These are phyloP conservation scores for Sarcoramphus papa DNA, from an alignment of 2,797 vertebrate species.

Conservation along the genomic window DNA sequence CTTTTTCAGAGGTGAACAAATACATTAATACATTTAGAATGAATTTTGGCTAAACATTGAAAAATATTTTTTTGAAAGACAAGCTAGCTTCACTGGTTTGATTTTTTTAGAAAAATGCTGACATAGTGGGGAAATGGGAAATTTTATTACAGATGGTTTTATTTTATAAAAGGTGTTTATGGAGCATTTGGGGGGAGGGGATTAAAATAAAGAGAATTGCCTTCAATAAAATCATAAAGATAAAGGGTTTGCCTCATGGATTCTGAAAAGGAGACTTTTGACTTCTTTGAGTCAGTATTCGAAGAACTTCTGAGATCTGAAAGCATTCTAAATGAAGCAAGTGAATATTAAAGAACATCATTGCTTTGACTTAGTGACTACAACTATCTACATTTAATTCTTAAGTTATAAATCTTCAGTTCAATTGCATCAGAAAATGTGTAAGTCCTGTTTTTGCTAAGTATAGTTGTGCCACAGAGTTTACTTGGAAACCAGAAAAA, in stretches of 20 bases:
- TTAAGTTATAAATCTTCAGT: background rate
- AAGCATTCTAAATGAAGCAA: background rate
- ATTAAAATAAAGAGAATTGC: background rate
- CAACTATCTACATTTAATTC: background rate
- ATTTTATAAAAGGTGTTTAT: background rate
- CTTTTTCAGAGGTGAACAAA: background rate
- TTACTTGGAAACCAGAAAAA: background rate
- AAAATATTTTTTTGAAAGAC: background rate
- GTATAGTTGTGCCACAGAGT: background rate
- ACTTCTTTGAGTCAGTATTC: background rate
- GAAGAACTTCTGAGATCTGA: background rate
- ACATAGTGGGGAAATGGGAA: background rate
- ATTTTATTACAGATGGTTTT: background rate
- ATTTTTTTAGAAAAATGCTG: background rate
- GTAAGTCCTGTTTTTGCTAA: background rate
- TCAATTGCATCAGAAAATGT: background rate
- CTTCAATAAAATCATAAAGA: background rate
- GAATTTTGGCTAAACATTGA: background rate
- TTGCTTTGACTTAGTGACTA: background rate
- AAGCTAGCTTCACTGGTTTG: background rate
- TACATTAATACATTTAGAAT: background rate
- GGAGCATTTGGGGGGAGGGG: background rate
- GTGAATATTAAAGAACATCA: background rate
- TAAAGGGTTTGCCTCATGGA: rapidly evolving
- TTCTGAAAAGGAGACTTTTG: background rate